phyloP scores from a whole-genome alignment of 2,888 invertebrate species.

The Agonum fuliginosum region DNA sequence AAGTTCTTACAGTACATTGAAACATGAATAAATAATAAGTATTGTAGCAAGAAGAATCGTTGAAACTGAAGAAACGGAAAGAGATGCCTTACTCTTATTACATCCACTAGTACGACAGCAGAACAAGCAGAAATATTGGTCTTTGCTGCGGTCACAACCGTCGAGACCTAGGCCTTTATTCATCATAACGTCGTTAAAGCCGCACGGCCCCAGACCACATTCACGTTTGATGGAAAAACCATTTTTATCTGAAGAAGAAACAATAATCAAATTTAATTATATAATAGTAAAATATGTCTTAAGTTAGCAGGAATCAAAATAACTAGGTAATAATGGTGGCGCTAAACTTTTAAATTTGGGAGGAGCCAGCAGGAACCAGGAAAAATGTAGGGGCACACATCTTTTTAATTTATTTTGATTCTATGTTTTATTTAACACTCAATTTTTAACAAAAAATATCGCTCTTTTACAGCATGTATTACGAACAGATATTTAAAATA shows the following conservation, averaged over 20 bases:
- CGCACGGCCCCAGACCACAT: constrained; percentile 73
- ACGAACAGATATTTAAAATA: too few relatives aligned
- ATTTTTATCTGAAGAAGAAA: constrained; percentile 69
- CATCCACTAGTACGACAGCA: constrained; percentile 72
- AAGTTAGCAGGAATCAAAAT: too few relatives aligned
- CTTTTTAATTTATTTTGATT: too few relatives aligned
- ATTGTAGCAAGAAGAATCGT: constrained; percentile 3
- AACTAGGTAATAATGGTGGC: too few relatives aligned
- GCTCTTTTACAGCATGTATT: too few relatives aligned
- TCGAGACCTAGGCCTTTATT: constrained; percentile 70
- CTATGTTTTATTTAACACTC: too few relatives aligned
- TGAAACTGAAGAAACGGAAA: not conserved
- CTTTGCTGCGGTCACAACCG: constrained; percentile 70
- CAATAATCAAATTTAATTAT: too few relatives aligned
- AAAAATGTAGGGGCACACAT: too few relatives aligned
- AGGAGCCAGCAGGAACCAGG: too few relatives aligned
- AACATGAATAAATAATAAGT: constrained; percentile 1
- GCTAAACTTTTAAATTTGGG: too few relatives aligned
- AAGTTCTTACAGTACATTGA: not conserved
- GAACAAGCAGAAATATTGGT: constrained; percentile 71
- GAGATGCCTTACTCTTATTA: constrained; percentile 67
- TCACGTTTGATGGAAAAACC: constrained; percentile 71
- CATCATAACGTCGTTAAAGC: constrained; percentile 71
- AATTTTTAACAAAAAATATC: too few relatives aligned
- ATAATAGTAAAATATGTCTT: too few relatives aligned